Evolutionary conservation across 2,113 vertebrate genomes (phyloP).

Genomic region (Prinia subflava): DNA sequence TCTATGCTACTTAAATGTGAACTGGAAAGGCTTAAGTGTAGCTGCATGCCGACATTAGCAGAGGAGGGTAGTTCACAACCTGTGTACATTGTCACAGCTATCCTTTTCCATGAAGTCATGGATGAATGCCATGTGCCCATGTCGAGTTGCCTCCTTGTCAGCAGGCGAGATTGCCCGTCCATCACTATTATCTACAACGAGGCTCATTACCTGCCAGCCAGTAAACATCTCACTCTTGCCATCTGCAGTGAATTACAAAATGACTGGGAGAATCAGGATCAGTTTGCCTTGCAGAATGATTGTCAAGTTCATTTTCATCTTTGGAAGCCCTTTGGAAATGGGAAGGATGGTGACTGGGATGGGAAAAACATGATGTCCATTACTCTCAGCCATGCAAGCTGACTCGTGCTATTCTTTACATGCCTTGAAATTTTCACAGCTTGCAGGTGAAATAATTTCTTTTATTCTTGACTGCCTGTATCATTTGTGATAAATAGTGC

Average conservation of each 20-base stretch:
- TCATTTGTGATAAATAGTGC: background rate
- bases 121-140: slow-evolving; percentile 61
- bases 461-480: slow-evolving; percentile 5
- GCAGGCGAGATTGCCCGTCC: slow-evolving; percentile 66
- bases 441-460: slow-evolving; percentile 22
- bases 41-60: slow-evolving; percentile 8
- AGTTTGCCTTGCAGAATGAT: slow-evolving; percentile 66
- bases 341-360: slow-evolving; percentile 39
- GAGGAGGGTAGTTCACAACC: slow-evolving; percentile 29
- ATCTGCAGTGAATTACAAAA: slow-evolving; percentile 79
- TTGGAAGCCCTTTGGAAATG: slow-evolving; percentile 60
- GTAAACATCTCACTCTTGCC: slow-evolving; percentile 74
- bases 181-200: slow-evolving; percentile 73
- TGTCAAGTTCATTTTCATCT: slow-evolving; percentile 78
- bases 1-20: slow-evolving; percentile 38
- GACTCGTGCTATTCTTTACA: slow-evolving; percentile 32
- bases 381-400: slow-evolving; percentile 16
- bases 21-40: slow-evolving; percentile 41
- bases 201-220: slow-evolving; percentile 75
- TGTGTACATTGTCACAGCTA: slow-evolving; percentile 40
- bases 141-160: slow-evolving; percentile 62
- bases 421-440: slow-evolving; percentile 50
- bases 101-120: slow-evolving; percentile 48
- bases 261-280: slow-evolving; percentile 75
- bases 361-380: slow-evolving; percentile 47